These are phyloP conservation scores for Aricia artaxerxes DNA, from an alignment of 2,888 invertebrate species.

Conservation along the genomic window DNA sequence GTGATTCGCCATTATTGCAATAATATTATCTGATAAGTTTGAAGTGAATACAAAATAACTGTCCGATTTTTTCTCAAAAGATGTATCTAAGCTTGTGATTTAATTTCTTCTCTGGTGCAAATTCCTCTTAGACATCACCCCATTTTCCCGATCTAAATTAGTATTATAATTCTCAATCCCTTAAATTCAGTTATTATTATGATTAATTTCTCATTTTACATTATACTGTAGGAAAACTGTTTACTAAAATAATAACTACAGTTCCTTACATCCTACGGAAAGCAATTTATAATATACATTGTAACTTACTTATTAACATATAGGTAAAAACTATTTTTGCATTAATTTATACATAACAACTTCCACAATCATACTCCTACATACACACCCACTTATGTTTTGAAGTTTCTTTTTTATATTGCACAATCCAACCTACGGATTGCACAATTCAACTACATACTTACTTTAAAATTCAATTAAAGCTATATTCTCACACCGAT, in stretches of 20 bases:
- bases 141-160: too few species aligned
- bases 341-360: constrained; percentile 19
- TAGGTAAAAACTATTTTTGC: background rate
- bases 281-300: background rate
- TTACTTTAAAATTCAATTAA: background rate
- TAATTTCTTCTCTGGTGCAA: too few species aligned
- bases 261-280: background rate
- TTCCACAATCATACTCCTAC: constrained; percentile 29
- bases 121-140: too few species aligned
- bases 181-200: too few species aligned
- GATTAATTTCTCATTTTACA: too few species aligned
- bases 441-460: constrained; percentile 27
- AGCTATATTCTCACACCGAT: constrained; percentile 23
- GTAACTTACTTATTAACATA: constrained; percentile 13
- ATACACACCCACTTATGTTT: constrained; percentile 28
- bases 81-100: background rate
- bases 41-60: background rate
- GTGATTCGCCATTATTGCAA: background rate
- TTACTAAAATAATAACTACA: background rate
- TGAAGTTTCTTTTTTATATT: constrained; percentile 30
- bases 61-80: background rate
- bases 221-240: background rate
- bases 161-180: too few species aligned
- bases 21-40: too few species aligned
- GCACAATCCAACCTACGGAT: constrained; percentile 30